Evolutionary conservation across 64 coral and sea anemone genomes (phyloP), one percentile per base, ranked within the genome.

Genomic region (Pocillopora verrucosa): DNA sequence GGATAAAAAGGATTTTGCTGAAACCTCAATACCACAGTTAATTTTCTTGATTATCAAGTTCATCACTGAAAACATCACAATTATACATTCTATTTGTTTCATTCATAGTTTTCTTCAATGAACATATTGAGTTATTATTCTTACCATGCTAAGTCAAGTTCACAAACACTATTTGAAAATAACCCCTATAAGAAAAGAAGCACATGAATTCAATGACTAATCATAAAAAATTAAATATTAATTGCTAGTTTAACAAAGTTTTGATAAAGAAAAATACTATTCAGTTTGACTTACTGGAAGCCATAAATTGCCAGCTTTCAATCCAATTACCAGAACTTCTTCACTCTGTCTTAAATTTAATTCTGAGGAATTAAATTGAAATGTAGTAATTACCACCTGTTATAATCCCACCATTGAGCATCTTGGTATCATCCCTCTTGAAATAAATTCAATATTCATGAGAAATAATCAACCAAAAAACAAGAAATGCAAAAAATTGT

Each of bases 301-400:
- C 97, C 97, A 99, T 4, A 84, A 67, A 77, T 82, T 77, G 37
- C 87, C 87, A 92, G 90, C 76, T 85, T 88, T 95, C 79, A 95
- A 89, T 51, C 97, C 97, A 35, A 99, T 93, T 1, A 99, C 92
- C 13, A 93, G 73, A 11, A 99, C 84, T 59, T 99, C 97, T 91
- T 95, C 97, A 58, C 88, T 89, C 19, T 95, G 80, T 56, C 80
- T 80, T 10, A 99, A 75, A 61, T 99, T 93, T 16, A 99, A 76
- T 75, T 99, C 97, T 99, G 74, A 60, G 88, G 72, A 65, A 74
- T 26, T 51, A 85, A 36, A 25, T 59, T 22, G n/a, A 38, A 14
- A n/a, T 56, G 58, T 59, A 60, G 6, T 24, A 16, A n/a, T 58
- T 35, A 3, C 3, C 41, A 79, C 4, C 14, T 13, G 11, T 20